Base-by-base conservation (phyloP, 2,888 invertebrate species). In the Lasioglossum morio region DNA sequence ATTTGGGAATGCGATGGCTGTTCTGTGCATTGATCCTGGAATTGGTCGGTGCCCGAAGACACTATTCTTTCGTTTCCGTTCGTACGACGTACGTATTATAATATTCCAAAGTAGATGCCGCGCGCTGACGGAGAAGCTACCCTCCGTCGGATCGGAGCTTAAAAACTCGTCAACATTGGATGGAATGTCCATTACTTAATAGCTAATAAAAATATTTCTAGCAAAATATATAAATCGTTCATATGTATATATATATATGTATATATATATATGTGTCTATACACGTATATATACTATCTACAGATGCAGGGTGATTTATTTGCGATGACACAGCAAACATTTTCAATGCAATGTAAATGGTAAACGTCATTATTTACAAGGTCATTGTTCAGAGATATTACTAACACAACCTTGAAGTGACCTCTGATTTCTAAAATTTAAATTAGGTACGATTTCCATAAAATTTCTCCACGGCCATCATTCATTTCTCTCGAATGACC, bases 191-290 rank as follows among this genome's bases (percentile, higher is more conserved):
- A 90, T 84, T 85, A 72, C 86, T 91, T 89, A 89, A 43, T 12
- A 10, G 57, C 86, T 90, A 88, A 87, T 91, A 89, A 90, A 93
- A 90, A 91, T 92, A 90, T 90, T 83, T 89, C 82, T 93, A 93
- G 87, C 90, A 92, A 92, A 91, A 92, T 90, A 91, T 91, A 93
- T 91, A 90, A 87, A 84, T 88, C 79, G 81, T 87, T 78, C 78
- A 81, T 86, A 87, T 85, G 72, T 86, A 77, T 82, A 63, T 86
- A 27, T 79, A 73, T 87, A 82, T 83, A 80, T 81, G 3, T 34
- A 34, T 34, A 34, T 34, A 34, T 66, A 72, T 63, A 14, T 72
- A 48, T 34, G 3, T 34, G 2, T 34, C 2, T 34, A 34, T 72
- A 46, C 73, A 34, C 74, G 63, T 48, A 48, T 66, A 72, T 63